Percentiles rank a stretch among this genome's conserved stretches.
phyloP scores from a whole-genome alignment of 2,797 vertebrate species.

The Chrosomus eos region DNA sequence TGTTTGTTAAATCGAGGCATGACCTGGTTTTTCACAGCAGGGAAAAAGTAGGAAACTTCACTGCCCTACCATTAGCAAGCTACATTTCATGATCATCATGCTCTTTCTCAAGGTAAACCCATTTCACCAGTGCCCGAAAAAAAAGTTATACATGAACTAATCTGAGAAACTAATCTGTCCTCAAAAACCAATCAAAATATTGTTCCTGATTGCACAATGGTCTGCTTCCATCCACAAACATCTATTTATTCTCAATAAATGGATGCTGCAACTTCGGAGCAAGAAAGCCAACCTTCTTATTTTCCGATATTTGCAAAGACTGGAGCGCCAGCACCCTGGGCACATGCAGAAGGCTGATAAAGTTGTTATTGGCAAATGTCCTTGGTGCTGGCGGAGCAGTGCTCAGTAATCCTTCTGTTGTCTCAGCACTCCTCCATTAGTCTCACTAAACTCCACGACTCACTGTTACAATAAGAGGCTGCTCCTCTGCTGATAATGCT shows the following conservation, averaged over 20 bases:
- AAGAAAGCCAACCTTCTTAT: constrained; percentile 86
- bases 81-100: not conserved
- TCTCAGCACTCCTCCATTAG: constrained; percentile 86
- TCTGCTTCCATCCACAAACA: constrained; percentile 29
- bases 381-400: constrained; percentile 80
- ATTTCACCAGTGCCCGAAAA: not conserved
- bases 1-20: not conserved
- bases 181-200: not conserved
- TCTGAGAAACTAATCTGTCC: not conserved
- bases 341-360: constrained; percentile 92
- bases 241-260: constrained; percentile 44
- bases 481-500: constrained; percentile 88
- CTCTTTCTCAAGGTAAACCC: not conserved
- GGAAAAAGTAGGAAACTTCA: not conserved
- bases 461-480: constrained; percentile 88
- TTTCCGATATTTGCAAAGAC: constrained; percentile 83
- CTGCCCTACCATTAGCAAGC: not conserved
- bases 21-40: not conserved
- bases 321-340: constrained; percentile 78
- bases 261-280: constrained; percentile 77
- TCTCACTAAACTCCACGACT: constrained; percentile 86
- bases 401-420: constrained; percentile 83
- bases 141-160: not conserved
- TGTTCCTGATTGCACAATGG: not conserved
- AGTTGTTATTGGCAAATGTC: constrained; percentile 92